phyloP scores from a whole-genome alignment of 2,113 vertebrate species.

The Scomber japonicus region DNA sequence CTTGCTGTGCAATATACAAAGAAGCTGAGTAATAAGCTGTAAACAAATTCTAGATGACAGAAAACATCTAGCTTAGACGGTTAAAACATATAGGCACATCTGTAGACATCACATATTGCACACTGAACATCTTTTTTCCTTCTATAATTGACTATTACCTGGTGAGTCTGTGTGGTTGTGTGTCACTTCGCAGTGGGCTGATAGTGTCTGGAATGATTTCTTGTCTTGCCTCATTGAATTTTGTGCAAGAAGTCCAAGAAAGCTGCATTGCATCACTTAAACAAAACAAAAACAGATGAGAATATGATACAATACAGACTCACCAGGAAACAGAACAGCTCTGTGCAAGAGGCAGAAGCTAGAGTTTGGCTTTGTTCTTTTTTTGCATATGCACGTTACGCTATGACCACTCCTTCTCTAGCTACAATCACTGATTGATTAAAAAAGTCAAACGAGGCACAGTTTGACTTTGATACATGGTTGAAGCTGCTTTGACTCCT shows the following conservation, averaged over 20 bases:
- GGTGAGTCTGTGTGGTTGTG: slow-evolving; percentile 11
- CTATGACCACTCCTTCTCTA: slow-evolving; percentile 4
- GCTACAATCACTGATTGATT: slow-evolving; percentile 46
- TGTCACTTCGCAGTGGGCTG: not conserved
- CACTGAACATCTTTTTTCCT: slow-evolving; percentile 46
- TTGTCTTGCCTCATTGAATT: not conserved
- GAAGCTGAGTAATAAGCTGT: slow-evolving; percentile 30
- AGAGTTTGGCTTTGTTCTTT: slow-evolving; percentile 44
- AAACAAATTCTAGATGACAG: slow-evolving; percentile 58
- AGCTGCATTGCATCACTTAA: slow-evolving; percentile 12
- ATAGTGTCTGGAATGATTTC: not conserved
- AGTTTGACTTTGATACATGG: slow-evolving; percentile 46
- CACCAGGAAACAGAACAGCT: slow-evolving; percentile 22
- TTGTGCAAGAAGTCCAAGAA: not conserved
- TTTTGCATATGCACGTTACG: slow-evolving; percentile 63
- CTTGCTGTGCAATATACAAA: slow-evolving; percentile 44
- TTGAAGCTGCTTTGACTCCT: slow-evolving; percentile 46
- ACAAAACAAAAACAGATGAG: slow-evolving; percentile 29
- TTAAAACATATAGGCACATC: slow-evolving; percentile 76
- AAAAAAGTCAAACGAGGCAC: slow-evolving; percentile 64
- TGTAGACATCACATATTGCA: slow-evolving; percentile 79
- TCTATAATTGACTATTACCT: slow-evolving; percentile 31
- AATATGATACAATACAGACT: slow-evolving; percentile 22
- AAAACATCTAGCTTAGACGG: slow-evolving; percentile 43
- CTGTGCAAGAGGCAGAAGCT: slow-evolving; percentile 46